A percentile compares a stretch with the other conserved stretches of the same genome.
Evolutionary conservation across 2,888 invertebrate species (phyloP).

Genomic region (Diarsia mendica): DNA sequence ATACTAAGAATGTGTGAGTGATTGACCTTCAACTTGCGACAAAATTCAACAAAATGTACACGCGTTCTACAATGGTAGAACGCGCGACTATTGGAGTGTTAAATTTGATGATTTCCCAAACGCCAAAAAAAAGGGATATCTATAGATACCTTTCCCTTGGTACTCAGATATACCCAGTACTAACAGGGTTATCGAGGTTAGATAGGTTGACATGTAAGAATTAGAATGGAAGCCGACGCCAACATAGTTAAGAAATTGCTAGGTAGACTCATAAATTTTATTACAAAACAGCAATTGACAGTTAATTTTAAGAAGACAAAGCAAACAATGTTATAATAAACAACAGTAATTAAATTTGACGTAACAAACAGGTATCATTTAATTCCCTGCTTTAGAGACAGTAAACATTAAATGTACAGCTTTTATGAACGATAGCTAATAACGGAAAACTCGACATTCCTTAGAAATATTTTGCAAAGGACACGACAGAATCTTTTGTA

Average conservation of each 20-base stretch:
- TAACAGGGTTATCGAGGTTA: too few species aligned
- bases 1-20: too few species aligned
- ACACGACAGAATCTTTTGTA: constrained; percentile 70
- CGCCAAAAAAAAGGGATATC: too few species aligned
- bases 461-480: constrained; percentile 60
- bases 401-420: constrained; percentile 42
- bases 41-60: too few species aligned
- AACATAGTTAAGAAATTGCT: not conserved
- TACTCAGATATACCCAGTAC: too few species aligned
- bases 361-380: constrained; percentile 59
- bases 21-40: too few species aligned
- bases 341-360: constrained; percentile 57
- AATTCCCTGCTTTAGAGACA: constrained; percentile 48
- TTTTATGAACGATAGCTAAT: constrained; percentile 42
- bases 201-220: too few species aligned
- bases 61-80: too few species aligned
- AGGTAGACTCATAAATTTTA: constrained; percentile 9
- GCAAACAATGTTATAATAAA: constrained; percentile 58
- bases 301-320: constrained; percentile 44
- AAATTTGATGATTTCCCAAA: too few species aligned
- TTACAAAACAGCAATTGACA: constrained; percentile 38
- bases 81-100: too few species aligned
- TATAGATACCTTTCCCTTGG: too few species aligned
- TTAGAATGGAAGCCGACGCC: not conserved
- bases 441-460: constrained; percentile 45